These are phyloP conservation scores for Xestia rhomboidea DNA, from an alignment of 2,888 invertebrate genomes.

Conservation along the genomic window DNA sequence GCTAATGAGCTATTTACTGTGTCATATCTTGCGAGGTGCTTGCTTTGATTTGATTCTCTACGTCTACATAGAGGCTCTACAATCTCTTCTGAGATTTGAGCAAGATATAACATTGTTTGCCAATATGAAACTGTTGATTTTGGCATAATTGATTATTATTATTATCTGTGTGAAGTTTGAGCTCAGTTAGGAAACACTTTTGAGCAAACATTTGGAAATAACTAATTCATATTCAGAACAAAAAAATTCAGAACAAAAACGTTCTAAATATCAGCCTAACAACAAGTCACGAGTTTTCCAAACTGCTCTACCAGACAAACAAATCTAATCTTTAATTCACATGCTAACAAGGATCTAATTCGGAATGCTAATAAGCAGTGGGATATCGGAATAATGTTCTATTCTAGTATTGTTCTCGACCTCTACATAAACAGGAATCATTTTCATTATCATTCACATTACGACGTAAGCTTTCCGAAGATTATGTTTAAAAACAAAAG, in stretches of 20 bases:
- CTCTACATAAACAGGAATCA: slow-evolving; percentile 24
- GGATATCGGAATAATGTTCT: slow-evolving; percentile 11
- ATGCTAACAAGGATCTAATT: slow-evolving; percentile 4
- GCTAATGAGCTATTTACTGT: not conserved
- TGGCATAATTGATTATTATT: not conserved
- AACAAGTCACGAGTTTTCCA: slow-evolving; percentile 23
- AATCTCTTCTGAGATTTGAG: not conserved
- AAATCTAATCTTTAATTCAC: slow-evolving; percentile 1
- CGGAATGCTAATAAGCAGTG: not conserved
- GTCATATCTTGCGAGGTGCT: not conserved
- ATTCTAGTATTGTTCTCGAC: slow-evolving; percentile 29
- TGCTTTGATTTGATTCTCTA: not conserved
- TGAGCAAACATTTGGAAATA: slow-evolving; percentile 6
- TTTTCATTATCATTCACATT: slow-evolving; percentile 8
- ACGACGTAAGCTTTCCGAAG: not conserved
- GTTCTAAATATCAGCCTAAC: slow-evolving; percentile 14
- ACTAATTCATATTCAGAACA: slow-evolving; percentile 26
- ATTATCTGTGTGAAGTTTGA: too few relatives aligned
- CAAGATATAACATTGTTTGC: not conserved
- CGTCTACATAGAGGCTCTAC: not conserved
- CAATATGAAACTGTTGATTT: not conserved
- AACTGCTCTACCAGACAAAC: not conserved
- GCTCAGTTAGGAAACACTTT: not conserved
- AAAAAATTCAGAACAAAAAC: slow-evolving; percentile 10
- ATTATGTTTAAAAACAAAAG: not conserved